Conservation (phyloP, 2,888 invertebrate species). For the Pycnomerus fuliginosus region DNA sequence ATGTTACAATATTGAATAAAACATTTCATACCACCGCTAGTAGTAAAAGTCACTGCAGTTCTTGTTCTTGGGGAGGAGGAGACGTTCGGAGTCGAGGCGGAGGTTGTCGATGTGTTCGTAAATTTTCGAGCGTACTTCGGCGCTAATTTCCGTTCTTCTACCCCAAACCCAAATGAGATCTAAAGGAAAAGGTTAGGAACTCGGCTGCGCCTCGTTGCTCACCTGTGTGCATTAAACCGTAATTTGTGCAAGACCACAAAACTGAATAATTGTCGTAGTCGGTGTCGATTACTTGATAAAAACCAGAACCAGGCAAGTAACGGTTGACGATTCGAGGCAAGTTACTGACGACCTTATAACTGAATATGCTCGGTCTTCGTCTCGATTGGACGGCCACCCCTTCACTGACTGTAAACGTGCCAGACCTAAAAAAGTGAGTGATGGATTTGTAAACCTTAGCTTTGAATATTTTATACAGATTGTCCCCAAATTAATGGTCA, state of each 20-base stretch:
- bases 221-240: conserved; percentile 65
- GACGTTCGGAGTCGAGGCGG: conserved; percentile 67
- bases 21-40: background rate
- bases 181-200: conserved; percentile 35
- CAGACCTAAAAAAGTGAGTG: conserved; percentile 61
- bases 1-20: conserved; percentile 8
- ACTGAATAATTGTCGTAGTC: conserved; percentile 73
- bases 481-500: too few relatives aligned
- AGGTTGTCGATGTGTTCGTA: conserved; percentile 63
- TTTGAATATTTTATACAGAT: too few relatives aligned
- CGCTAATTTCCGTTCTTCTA: conserved; percentile 64
- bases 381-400: conserved; percentile 62
- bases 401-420: conserved; percentile 59
- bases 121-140: conserved; percentile 63
- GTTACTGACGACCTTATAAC: conserved; percentile 61
- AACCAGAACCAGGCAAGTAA: conserved; percentile 70
- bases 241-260: conserved; percentile 71
- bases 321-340: conserved; percentile 67
- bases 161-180: conserved; percentile 75
- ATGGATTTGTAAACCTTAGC: too few relatives aligned
- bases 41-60: conserved; percentile 55
- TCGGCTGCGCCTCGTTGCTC: conserved; percentile 11
- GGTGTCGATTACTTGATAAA: conserved; percentile 69
- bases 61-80: conserved; percentile 68
- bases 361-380: conserved; percentile 51